Evolutionary conservation across 2,888 invertebrate species (phyloP).

Genomic region (Invenusta paracnida): DNA sequence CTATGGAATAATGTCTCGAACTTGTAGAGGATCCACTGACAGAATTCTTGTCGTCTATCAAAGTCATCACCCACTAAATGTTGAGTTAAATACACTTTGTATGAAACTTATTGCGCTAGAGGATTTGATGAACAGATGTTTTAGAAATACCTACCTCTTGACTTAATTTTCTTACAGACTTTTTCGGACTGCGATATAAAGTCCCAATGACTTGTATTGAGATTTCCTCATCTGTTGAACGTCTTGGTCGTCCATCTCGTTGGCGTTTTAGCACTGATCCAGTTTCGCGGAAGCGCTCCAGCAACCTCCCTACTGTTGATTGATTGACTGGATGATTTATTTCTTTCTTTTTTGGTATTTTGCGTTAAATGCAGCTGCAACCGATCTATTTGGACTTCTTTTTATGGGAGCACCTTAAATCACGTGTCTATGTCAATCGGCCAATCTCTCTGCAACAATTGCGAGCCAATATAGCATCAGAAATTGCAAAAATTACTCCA

Average conservation of each 20-base stretch:
- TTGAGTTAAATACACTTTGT: background rate
- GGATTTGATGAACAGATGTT: background rate
- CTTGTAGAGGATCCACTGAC: background rate
- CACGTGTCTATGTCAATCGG: too few relatives aligned
- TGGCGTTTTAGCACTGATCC: background rate
- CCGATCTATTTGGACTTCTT: too few relatives aligned
- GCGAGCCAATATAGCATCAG: too few relatives aligned
- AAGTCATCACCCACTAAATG: background rate
- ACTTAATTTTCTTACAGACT: background rate
- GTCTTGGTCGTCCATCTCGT: background rate
- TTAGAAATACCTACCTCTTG: background rate
- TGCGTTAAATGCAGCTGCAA: too few relatives aligned
- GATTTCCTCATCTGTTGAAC: background rate
- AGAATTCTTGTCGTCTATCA: background rate
- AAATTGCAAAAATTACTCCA: too few relatives aligned
- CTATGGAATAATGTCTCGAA: background rate
- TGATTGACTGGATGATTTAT: background rate
- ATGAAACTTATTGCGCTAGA: background rate
- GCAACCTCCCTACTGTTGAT: background rate
- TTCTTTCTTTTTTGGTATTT: too few relatives aligned
- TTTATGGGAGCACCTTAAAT: too few relatives aligned
- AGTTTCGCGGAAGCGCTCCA: background rate
- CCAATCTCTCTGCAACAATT: too few relatives aligned
- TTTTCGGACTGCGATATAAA: background rate
- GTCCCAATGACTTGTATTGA: background rate